Base-by-base conservation (phyloP, 2,113 vertebrate genomes). In the Peucedramus taeniatus region DNA sequence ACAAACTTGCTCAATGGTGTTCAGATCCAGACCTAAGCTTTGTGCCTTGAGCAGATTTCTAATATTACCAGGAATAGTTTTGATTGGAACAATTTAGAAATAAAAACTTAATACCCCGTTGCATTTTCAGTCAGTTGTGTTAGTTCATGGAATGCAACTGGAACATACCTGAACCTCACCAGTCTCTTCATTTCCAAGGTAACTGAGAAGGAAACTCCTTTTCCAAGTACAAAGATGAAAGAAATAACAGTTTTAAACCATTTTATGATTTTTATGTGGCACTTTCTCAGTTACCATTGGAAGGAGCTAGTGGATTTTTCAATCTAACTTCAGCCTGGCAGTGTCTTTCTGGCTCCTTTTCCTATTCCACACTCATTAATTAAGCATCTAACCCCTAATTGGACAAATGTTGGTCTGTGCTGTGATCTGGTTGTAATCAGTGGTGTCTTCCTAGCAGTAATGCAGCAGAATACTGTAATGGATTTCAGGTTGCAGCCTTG, bases 271-370 rank as follows among this genome's bases (percentile, higher is more conserved):
- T 94, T 93, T 53, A 60, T 54, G 15, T 59, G 35, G 65, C 60
- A 88, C 80, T 87, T 95, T 63, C 93, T 97, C 91, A 92, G 83
- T 90, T 93, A 68, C 75, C 22, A 3, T 45, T 96, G 77, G 85
- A 88, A 85, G 87, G 71, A 96, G 60, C 82, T 30, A 31, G 68
- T 89, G 77, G 80, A 87, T 94, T 83, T 94, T 95, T 77, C 64
- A 94, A 54, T 15, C 75, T 45, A 4, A 45, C 45, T 57, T 60
- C 40, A 82, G 68, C 92, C 86, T 96, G 90, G 90, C 96, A 75
- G 30, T 65, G 86, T 92, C 90, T 91, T 76, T 93, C 68, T 33
- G 1, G 28, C 64, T 93, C 53, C 61, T 86, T n/a, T 91, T 88
- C 39, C 78, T 80, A 3, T 78, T 75, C 27, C 45, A 51, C 22